A percentile compares a stretch with the other conserved stretches of the same genome.
Evolutionary conservation across 2,888 invertebrate species (phyloP).

Genomic region (Adineta ricciae): DNA sequence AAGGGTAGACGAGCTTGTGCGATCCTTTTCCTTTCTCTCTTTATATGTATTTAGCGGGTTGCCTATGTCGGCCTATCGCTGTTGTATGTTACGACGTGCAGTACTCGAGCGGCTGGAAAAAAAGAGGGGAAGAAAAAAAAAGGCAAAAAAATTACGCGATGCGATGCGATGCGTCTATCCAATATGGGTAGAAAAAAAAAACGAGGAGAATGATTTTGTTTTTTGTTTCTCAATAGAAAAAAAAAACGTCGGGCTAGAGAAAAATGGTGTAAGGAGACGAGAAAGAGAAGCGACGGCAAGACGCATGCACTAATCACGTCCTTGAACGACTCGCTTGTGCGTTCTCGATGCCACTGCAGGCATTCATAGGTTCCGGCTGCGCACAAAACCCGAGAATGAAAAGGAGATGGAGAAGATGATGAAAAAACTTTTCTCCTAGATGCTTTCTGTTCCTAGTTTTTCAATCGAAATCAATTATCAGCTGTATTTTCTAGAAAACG

Average conservation of each 20-base stretch:
- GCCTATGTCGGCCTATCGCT: neutral
- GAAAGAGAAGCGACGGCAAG: neutral
- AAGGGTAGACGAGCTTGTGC: slow-evolving; percentile 2
- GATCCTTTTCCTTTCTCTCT: neutral
- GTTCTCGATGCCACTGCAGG: neutral
- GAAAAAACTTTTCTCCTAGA: neutral
- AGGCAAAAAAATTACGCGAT: slow-evolving; percentile 3
- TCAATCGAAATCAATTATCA: neutral
- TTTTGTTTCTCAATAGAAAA: neutral
- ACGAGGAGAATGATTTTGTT: neutral
- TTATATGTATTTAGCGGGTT: neutral
- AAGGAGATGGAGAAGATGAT: neutral
- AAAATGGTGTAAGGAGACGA: neutral
- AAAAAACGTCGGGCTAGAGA: neutral
- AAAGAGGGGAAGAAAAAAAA: neutral
- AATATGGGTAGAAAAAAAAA: neutral
- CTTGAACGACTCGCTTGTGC: slow-evolving; percentile 11
- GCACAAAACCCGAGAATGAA: neutral
- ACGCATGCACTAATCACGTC: slow-evolving; percentile 1
- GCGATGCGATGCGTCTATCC: neutral
- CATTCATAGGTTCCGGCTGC: neutral
- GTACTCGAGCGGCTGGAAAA: slow-evolving; percentile 2
- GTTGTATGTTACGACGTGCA: neutral
- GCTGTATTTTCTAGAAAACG: slow-evolving; percentile 9
- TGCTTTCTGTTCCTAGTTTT: neutral